These are phyloP conservation scores for Eupsilia transversa DNA, from an alignment of 2,888 invertebrate species.

Conservation along the genomic window DNA sequence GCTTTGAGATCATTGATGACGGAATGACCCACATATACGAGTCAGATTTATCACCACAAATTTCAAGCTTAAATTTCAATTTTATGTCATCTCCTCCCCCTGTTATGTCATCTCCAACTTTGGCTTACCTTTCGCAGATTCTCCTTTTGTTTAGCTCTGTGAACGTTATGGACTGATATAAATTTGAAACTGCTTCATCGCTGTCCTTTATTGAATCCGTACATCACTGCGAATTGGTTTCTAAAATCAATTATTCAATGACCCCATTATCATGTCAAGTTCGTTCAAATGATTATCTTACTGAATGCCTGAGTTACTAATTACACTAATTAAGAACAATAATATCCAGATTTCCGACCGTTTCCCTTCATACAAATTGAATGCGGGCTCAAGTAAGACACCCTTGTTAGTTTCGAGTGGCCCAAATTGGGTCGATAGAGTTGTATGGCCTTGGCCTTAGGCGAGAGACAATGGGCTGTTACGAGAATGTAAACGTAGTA, in stretches of 20 bases:
- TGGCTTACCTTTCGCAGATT: not conserved
- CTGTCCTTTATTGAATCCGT: slow-evolving; percentile 6
- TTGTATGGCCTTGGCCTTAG: slow-evolving; percentile 57
- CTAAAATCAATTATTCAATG: slow-evolving; percentile 24
- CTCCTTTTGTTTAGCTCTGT: not conserved
- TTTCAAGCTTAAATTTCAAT: too few relatives aligned
- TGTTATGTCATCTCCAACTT: not conserved
- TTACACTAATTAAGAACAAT: slow-evolving; percentile 56
- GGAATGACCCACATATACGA: not conserved
- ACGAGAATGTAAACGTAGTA: slow-evolving; percentile 46
- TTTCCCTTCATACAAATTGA: slow-evolving; percentile 50
- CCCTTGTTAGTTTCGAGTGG: slow-evolving; percentile 63
- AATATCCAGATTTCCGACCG: slow-evolving; percentile 48
- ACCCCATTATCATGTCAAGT: slow-evolving; percentile 4
- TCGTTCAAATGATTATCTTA: slow-evolving; percentile 22
- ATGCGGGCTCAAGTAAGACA: slow-evolving; percentile 52
- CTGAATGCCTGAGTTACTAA: slow-evolving; percentile 37
- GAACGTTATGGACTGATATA: not conserved
- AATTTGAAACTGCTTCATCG: not conserved
- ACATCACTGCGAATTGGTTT: not conserved
- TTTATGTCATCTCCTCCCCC: too few relatives aligned
- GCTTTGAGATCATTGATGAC: not conserved
- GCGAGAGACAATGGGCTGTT: slow-evolving; percentile 55
- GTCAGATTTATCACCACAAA: not conserved
- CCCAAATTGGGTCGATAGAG: slow-evolving; percentile 70